These are phyloP conservation scores for Drosophila miranda DNA, from an alignment of 1,140 invertebrate species.

Conservation along the genomic window DNA sequence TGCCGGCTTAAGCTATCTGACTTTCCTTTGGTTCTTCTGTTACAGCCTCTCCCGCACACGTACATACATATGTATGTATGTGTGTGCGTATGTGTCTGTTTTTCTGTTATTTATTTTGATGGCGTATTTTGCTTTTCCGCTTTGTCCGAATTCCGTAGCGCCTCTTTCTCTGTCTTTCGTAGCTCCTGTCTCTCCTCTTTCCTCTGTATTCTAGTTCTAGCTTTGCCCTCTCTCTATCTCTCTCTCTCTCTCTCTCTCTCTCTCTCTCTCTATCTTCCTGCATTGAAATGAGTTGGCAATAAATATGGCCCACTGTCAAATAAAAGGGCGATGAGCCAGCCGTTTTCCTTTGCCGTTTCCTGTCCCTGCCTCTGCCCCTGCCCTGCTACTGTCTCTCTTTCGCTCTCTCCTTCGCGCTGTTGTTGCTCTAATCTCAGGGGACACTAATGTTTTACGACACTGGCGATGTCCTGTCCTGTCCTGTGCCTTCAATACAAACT, in stretches of 20 bases:
- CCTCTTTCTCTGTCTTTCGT: conserved; percentile 1
- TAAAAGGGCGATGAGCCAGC: conserved; percentile 79
- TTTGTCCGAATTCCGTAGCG: conserved; percentile 60
- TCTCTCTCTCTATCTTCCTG: conserved; percentile 17
- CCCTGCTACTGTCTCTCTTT: not conserved
- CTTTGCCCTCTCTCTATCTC: conserved; percentile 11
- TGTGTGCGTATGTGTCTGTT: conserved; percentile 18
- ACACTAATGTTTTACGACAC: conserved; percentile 80
- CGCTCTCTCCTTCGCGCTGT: not conserved
- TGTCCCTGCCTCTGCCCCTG: conserved; percentile 2
- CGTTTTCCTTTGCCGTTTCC: conserved; percentile 45
- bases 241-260: too few relatives aligned
- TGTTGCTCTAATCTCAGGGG: conserved; percentile 70
- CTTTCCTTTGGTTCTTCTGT: too few relatives aligned
- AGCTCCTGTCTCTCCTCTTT: conserved; percentile 18
- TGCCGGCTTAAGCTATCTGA: too few relatives aligned
- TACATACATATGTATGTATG: not conserved
- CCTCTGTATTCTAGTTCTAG: conserved; percentile 51
- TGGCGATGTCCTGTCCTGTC: conserved; percentile 43
- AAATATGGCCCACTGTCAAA: conserved; percentile 79
- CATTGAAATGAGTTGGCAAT: conserved; percentile 80
- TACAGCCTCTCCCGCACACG: conserved; percentile 1
- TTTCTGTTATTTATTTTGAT: conserved; percentile 76
- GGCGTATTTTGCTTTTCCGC: conserved; percentile 76
- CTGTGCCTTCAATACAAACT: conserved; percentile 54